These are phyloP conservation scores for Phalloptychus januarius DNA, from an alignment of 2,797 vertebrate genomes.

Conservation along the genomic window DNA sequence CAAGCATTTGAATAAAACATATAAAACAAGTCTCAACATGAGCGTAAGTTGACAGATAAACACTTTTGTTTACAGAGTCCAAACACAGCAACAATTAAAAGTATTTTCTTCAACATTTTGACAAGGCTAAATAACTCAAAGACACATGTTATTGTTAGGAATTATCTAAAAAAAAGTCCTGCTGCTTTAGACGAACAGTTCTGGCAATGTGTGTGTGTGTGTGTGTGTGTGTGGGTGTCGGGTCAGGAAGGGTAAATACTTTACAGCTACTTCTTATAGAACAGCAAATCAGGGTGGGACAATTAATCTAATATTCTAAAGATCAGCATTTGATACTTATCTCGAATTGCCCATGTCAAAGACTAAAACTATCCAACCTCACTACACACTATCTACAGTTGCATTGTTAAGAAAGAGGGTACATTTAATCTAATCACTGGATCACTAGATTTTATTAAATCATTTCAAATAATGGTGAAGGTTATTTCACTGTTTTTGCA, in stretches of 20 bases:
- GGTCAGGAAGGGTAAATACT: constrained; percentile 9
- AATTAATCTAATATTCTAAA: neutral
- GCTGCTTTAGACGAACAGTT: constrained; percentile 19
- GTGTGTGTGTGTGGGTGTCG: constrained; percentile 20
- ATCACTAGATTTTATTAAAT: neutral
- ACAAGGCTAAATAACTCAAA: constrained; percentile 1
- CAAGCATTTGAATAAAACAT: neutral
- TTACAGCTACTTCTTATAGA: constrained; percentile 28
- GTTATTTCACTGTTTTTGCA: neutral
- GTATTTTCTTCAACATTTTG: neutral
- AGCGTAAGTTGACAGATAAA: neutral
- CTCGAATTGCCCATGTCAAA: neutral
- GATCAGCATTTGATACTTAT: neutral
- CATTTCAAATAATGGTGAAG: neutral
- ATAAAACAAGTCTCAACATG: neutral
- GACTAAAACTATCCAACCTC: neutral
- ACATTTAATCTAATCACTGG: neutral
- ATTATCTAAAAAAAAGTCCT: constrained; percentile 3
- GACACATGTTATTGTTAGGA: constrained; percentile 8
- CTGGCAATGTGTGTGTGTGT: neutral
- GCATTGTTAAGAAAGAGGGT: neutral
- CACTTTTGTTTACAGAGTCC: neutral
- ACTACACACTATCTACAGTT: neutral
- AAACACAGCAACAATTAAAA: neutral
- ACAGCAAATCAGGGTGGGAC: constrained; percentile 9